Percentiles rank a stretch among this genome's conserved stretches.
These are phyloP conservation scores for Fulica atra DNA, from an alignment of 2,113 vertebrate genomes.

Conservation along the genomic window DNA sequence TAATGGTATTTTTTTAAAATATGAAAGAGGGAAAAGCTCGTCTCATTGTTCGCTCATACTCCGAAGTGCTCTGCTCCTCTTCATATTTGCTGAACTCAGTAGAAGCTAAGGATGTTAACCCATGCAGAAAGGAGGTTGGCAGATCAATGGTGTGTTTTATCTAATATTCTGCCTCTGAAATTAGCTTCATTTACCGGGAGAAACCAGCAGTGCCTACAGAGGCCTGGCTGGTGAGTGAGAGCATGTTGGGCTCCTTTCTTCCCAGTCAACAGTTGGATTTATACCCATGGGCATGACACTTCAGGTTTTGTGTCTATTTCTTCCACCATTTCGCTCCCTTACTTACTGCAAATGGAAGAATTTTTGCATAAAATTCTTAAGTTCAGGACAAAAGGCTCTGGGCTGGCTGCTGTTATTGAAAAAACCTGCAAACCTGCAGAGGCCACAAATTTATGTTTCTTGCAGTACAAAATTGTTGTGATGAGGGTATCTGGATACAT, in stretches of 20 bases:
- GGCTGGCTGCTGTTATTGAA: neutral
- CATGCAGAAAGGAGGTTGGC: neutral
- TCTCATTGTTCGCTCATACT: neutral
- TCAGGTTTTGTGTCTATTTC: neutral
- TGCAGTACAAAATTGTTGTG: neutral
- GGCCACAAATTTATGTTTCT: rapidly evolving
- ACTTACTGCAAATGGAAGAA: neutral
- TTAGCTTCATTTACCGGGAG: neutral
- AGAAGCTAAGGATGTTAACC: neutral
- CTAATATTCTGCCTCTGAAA: neutral
- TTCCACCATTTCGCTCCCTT: neutral
- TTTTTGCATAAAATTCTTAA: neutral
- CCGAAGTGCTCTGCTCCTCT: neutral
- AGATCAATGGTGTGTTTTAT: neutral
- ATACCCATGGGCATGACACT: neutral
- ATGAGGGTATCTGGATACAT: neutral
- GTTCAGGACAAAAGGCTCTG: rapidly evolving
- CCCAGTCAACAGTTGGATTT: neutral
- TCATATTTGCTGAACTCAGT: neutral
- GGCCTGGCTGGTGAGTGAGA: rapidly evolving
- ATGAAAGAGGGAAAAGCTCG: neutral
- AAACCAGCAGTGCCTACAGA: neutral
- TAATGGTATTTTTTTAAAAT: neutral
- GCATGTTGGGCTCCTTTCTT: neutral
- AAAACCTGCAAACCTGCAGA: neutral